Conservation (phyloP, 2,888 invertebrate species). For the Oxyscelio sp. region DNA sequence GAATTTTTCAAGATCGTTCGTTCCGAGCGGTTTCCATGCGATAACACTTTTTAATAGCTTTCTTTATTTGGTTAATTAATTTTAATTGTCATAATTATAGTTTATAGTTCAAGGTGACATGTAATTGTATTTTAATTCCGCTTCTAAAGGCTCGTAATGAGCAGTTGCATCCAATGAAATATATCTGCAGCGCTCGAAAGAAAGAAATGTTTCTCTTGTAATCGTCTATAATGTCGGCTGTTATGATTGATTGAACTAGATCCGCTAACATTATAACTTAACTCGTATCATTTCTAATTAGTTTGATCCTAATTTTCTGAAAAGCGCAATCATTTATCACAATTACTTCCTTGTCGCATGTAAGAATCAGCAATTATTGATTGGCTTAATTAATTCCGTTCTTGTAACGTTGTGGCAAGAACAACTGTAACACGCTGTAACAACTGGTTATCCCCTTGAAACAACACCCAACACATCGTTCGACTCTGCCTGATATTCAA, state of each 20-base stretch:
- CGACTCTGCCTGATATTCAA: slow-evolving; percentile 47
- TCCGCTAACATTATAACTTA: slow-evolving; percentile 2
- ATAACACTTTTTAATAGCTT: slow-evolving; percentile 22
- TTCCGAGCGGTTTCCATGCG: background rate
- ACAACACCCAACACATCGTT: background rate
- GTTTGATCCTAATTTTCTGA: slow-evolving; percentile 28
- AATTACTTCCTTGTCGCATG: slow-evolving; percentile 17
- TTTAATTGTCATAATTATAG: slow-evolving; percentile 39
- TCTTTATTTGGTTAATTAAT: slow-evolving; percentile 41
- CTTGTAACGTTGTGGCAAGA: background rate
- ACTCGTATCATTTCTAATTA: slow-evolving; percentile 7
- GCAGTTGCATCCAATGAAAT: slow-evolving; percentile 21
- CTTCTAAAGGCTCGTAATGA: slow-evolving; percentile 18
- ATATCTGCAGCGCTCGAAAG: slow-evolving; percentile 4
- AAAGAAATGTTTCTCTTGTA: slow-evolving; percentile 7
- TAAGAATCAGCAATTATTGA: slow-evolving; percentile 35
- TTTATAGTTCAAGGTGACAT: slow-evolving; percentile 51
- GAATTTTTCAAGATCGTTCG: slow-evolving; percentile 18
- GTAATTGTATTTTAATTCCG: slow-evolving; percentile 31
- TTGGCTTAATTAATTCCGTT: slow-evolving; percentile 30
- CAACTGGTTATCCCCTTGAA: background rate
- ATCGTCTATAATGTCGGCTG: slow-evolving; percentile 1
- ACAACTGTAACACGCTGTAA: background rate
- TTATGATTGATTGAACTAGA: slow-evolving; percentile 23
- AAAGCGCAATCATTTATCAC: slow-evolving; percentile 28